Evolutionary conservation across 2,113 vertebrate species (phyloP).

Genomic region (Anguilla japonica): DNA sequence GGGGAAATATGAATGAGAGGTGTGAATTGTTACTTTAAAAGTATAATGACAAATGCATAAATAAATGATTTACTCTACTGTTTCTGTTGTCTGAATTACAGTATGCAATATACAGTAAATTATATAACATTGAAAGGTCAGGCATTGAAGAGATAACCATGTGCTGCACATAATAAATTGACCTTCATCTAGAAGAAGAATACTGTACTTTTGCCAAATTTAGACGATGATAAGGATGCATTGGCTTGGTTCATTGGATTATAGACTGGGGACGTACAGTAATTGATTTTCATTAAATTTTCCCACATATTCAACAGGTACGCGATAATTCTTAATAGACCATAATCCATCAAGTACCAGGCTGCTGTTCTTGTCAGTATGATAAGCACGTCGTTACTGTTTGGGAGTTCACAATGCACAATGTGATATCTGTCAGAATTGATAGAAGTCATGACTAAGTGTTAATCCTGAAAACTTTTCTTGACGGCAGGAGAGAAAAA

Average conservation of each 20-base stretch:
- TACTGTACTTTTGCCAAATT: not conserved
- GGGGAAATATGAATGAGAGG: not conserved
- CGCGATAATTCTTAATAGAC: not conserved
- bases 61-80: conserved; percentile 5
- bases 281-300: not conserved
- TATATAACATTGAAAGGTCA: not conserved
- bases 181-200: too few relatives aligned
- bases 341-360: not conserved
- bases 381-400: too few relatives aligned
- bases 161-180: not conserved
- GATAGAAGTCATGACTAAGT: not conserved
- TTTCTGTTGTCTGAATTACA: not conserved
- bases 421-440: not conserved
- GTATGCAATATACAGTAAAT: not conserved
- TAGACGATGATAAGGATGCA: not conserved
- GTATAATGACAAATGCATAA: not conserved
- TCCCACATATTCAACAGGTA: not conserved
- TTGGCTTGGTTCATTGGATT: too few relatives aligned
- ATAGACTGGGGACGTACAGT: not conserved
- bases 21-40: not conserved
- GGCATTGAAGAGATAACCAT: not conserved
- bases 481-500: not conserved
- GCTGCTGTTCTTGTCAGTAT: not conserved
- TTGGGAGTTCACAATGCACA: not conserved
- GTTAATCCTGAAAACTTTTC: not conserved